These are phyloP conservation scores for Cebus imitator DNA, from an alignment of 2,113 vertebrate genomes.

Conservation along the genomic window DNA sequence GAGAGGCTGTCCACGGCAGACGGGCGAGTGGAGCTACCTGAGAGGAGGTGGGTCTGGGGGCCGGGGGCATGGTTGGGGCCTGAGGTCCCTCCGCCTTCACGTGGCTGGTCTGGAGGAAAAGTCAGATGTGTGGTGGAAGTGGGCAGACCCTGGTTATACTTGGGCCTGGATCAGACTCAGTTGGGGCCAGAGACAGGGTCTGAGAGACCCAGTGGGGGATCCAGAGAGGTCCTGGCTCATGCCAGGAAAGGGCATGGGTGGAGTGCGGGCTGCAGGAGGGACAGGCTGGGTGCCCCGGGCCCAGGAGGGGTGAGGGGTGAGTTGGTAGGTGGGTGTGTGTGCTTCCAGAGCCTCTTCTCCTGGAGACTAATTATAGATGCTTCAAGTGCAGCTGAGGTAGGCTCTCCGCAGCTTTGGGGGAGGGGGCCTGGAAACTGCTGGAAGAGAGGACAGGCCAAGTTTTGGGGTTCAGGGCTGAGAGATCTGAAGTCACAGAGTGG, in stretches of 20 bases:
- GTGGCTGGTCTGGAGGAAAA: not conserved
- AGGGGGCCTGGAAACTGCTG: not conserved
- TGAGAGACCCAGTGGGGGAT: accelerated
- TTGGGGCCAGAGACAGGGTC: not conserved
- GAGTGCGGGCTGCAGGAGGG: not conserved
- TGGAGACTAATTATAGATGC: not conserved
- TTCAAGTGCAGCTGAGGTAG: not conserved
- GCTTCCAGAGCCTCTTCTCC: slow-evolving; percentile 1
- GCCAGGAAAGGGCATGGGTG: not conserved
- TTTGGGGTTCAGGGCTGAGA: not conserved
- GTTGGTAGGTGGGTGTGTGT: not conserved
- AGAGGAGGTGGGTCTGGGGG: slow-evolving; percentile 88
- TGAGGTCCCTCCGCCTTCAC: not conserved
- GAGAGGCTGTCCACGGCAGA: slow-evolving; percentile 93
- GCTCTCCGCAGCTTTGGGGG: not conserved
- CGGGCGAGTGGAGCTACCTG: slow-evolving; percentile 89
- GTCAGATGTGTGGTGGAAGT: not conserved
- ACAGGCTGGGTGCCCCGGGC: too few relatives aligned
- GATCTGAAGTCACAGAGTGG: not conserved
- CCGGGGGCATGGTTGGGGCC: accelerated
- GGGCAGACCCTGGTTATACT: not conserved
- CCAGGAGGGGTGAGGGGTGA: too few relatives aligned
- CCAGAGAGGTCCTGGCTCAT: not conserved
- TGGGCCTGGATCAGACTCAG: not conserved
- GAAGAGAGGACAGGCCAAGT: not conserved